phyloP scores from a whole-genome alignment of 2,797 vertebrate species.

The Tragelaphus eurycerus region DNA sequence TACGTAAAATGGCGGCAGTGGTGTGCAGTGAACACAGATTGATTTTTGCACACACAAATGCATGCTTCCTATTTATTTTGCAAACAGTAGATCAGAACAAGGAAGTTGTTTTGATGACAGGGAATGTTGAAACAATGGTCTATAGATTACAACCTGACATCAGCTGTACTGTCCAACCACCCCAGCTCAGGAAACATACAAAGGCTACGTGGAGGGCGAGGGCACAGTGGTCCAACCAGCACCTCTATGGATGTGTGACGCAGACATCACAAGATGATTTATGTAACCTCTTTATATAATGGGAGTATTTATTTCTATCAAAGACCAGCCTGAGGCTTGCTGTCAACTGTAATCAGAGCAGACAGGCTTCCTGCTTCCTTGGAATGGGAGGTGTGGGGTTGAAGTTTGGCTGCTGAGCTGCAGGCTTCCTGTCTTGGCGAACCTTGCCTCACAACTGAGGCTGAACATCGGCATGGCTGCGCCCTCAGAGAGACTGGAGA shows the following conservation, averaged over 20 bases:
- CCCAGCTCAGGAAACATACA: not conserved
- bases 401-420: not conserved
- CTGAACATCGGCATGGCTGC: accelerated
- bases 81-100: not conserved
- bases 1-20: accelerated
- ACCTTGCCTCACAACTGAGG: not conserved
- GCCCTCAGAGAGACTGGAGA: not conserved
- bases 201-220: not conserved
- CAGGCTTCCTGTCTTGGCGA: not conserved
- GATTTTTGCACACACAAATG: not conserved
- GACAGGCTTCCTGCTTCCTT: not conserved
- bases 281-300: conserved; percentile 31
- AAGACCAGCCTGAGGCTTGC: not conserved
- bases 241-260: accelerated
- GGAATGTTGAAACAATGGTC: not conserved
- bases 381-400: not conserved
- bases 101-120: not conserved
- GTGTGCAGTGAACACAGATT: accelerated
- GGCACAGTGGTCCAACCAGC: not conserved
- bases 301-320: not conserved
- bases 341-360: not conserved
- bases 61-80: not conserved
- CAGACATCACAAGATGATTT: not conserved
- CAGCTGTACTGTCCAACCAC: not conserved
- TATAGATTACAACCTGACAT: not conserved